Evolutionary conservation across 2,797 vertebrate genomes (phyloP).

Genomic region (Gadopsis bispinosus): DNA sequence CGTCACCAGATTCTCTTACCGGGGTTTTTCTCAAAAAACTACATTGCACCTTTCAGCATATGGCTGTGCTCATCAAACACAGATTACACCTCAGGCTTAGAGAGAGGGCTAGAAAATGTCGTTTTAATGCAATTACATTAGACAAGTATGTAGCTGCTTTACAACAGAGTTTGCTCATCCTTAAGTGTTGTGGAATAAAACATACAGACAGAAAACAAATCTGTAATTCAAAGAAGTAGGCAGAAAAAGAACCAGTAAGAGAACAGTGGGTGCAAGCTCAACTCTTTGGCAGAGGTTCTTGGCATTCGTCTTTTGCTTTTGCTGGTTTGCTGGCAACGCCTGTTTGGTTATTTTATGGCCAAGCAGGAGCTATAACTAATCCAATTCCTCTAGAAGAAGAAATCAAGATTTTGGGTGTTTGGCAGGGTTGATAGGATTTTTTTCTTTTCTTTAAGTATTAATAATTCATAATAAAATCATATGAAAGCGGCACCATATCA

Average conservation of each 20-base stretch:
- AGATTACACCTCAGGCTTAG: slow-evolving; percentile 8
- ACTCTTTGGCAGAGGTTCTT: slow-evolving; percentile 72
- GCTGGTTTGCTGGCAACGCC: slow-evolving; percentile 69
- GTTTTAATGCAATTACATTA: slow-evolving; percentile 21
- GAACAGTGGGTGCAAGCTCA: slow-evolving; percentile 70
- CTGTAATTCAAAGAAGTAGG: slow-evolving; percentile 51
- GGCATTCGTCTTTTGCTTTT: slow-evolving; percentile 67
- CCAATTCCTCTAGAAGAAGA: slow-evolving; percentile 64
- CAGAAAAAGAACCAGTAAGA: slow-evolving; percentile 51
- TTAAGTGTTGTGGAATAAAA: slow-evolving; percentile 33
- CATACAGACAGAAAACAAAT: slow-evolving; percentile 22
- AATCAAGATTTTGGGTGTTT: slow-evolving; percentile 61
- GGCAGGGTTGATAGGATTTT: slow-evolving; percentile 55
- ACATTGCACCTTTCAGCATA: slow-evolving; percentile 5
- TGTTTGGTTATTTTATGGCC: slow-evolving; percentile 76
- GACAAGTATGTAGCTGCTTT: slow-evolving; percentile 17
- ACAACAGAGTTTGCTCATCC: slow-evolving; percentile 19
- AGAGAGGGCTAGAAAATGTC: slow-evolving; percentile 11
- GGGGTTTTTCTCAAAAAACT: slow-evolving; percentile 17
- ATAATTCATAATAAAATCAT: slow-evolving; percentile 49
- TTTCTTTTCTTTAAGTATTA: slow-evolving; percentile 53
- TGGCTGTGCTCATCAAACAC: slow-evolving; percentile 26
- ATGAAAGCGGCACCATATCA: slow-evolving; percentile 34
- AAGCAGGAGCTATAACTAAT: slow-evolving; percentile 60
- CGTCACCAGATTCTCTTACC: slow-evolving; percentile 10